A percentile compares a stretch with the other conserved stretches of the same genome.
These are phyloP conservation scores for Solea solea DNA, from an alignment of 2,113 vertebrate genomes.

Conservation along the genomic window DNA sequence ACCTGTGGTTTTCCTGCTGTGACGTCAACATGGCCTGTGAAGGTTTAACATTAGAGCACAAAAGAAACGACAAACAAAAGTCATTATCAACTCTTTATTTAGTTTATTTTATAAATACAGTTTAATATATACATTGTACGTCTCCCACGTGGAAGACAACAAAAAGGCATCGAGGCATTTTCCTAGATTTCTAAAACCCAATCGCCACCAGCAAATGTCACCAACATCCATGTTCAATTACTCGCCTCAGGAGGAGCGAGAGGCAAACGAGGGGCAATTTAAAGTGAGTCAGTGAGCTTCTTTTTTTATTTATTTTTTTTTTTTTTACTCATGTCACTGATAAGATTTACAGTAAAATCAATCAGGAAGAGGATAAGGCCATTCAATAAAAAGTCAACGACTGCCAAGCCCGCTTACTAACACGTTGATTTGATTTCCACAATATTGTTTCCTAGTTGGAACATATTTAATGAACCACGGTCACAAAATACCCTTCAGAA, in stretches of 20 bases:
- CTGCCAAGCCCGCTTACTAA: conserved; percentile 6
- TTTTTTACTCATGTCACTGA: conserved; percentile 26
- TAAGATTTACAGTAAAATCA: conserved; percentile 49
- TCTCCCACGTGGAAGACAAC: conserved; percentile 80
- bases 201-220: conserved; percentile 48
- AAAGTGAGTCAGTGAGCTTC: conserved; percentile 28
- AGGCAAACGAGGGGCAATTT: conserved; percentile 40
- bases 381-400: conserved; percentile 45
- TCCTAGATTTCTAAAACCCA: conserved; percentile 75
- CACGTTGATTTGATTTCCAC: conserved; percentile 13
- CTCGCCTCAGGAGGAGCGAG: conserved; percentile 25
- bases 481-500: conserved; percentile 43
- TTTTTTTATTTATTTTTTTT: no score
- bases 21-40: no score
- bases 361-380: conserved; percentile 59
- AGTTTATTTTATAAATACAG: conserved; percentile 82
- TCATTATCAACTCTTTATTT: conserved; percentile 72
- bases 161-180: conserved; percentile 85
- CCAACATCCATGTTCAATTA: conserved; percentile 50
- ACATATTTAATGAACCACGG: conserved; percentile 29
- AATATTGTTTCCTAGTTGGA: neutral
- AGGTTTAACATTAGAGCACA: no score
- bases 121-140: conserved; percentile 78
- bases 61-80: no score
- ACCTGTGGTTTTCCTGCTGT: no score